These are phyloP conservation scores for Saccostrea cuccullata DNA, from an alignment of 1,140 invertebrate genomes.

Conservation along the genomic window DNA sequence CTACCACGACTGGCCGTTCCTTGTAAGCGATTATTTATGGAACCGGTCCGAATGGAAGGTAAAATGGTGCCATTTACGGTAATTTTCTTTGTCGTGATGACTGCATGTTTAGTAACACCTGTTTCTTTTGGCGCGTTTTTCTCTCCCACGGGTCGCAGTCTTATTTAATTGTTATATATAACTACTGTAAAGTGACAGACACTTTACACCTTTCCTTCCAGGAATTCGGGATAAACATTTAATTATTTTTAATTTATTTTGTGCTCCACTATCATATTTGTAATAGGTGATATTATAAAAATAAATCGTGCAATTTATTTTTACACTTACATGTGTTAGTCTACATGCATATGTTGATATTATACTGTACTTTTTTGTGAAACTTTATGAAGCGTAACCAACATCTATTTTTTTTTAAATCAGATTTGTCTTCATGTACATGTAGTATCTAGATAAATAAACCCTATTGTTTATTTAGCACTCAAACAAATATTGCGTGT, in stretches of 20 bases:
- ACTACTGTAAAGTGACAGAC: neutral
- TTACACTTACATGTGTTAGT: neutral
- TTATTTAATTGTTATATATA: neutral
- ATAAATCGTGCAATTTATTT: neutral
- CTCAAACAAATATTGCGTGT: neutral
- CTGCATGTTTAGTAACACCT: neutral
- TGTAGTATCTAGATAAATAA: too few species aligned
- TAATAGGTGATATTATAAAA: too few species aligned
- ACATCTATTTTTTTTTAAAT: too few species aligned
- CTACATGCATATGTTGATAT: neutral
- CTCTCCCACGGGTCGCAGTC: neutral
- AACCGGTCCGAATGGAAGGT: neutral
- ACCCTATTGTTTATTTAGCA: too few species aligned
- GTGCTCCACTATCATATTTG: too few species aligned
- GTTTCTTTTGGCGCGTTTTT: neutral
- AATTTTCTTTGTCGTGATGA: neutral
- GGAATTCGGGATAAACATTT: too few species aligned
- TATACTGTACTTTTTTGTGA: too few species aligned
- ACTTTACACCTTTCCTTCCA: neutral
- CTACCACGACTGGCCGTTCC: too few species aligned
- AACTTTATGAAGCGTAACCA: too few species aligned
- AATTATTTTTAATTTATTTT: too few species aligned
- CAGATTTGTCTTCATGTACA: too few species aligned
- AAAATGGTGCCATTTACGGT: slow-evolving; percentile 10
- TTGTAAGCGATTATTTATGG: neutral